Evolutionary conservation across 2,888 invertebrate species (phyloP), one percentile per base, ranked within the genome.

Genomic region (Stenurella melanura): DNA sequence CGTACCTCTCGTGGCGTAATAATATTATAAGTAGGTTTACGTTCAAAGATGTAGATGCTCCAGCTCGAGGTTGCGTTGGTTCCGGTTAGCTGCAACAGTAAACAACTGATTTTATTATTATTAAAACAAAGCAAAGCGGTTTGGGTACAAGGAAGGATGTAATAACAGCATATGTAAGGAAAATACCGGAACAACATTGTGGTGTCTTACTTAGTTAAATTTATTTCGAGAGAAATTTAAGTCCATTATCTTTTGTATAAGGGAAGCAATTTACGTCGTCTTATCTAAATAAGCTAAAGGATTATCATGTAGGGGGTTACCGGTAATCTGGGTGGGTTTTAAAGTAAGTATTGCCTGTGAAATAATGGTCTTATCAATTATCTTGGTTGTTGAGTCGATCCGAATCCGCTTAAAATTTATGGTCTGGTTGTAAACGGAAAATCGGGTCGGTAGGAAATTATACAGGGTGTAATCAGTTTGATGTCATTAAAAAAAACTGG

Each of bases 51-150:
- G 38, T 50, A 42, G 19, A 19, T 38, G 19, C 66, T 38, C 5
- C 66, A 19, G 9, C 50, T 38, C 50, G 42, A 50, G 42, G 19
- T 21, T 21, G 7, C 10, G 21, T 58, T 19, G 60, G 21, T 19
- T 50, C 42, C 66, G 66, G 66, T 66, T 61, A 30, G 61, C 61
- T 61, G 15, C 10, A 74, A 74, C 61, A 75, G 73, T 76, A 72
- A 76, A 73, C 73, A 76, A 56, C 56, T 42, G 70, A 76, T 70
- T 76, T 73, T 56, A 73, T 76, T 73, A 68, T 73, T 76, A 76
- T 76, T 76, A 67, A 67, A 69, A 76, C 72, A 64, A 64, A 60
- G 58, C 61, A 30, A 61, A 63, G 57, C 73, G 50, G 69, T 63
- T 56, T 63, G 58, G 56, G 56, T 18, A 63, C 73, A 54, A 61